Conservation (phyloP, 2,113 vertebrate species). For the Nesogale talazaci region DNA sequence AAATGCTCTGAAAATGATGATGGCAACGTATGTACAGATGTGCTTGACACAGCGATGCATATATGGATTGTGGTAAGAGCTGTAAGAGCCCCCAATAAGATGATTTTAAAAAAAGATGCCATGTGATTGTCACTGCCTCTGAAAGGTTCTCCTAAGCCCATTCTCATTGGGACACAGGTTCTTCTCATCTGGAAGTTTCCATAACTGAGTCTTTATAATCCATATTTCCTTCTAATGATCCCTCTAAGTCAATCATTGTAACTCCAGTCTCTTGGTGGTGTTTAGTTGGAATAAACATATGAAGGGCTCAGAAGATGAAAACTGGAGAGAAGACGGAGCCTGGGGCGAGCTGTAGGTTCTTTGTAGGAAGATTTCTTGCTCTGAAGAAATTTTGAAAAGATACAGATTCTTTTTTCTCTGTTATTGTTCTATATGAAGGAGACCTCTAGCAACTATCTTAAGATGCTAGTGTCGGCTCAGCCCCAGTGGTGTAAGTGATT, state of each 20-base stretch:
- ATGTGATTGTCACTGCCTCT: not conserved
- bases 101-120: not conserved
- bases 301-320: not conserved
- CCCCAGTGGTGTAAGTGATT: too few relatives aligned
- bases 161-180: not conserved
- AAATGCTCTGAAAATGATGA: not conserved
- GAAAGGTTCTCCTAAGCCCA: not conserved
- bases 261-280: not conserved
- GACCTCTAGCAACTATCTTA: not conserved
- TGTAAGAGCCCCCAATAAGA: too few relatives aligned
- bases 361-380: not conserved
- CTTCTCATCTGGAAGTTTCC: not conserved
- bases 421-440: not conserved
- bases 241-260: not conserved
- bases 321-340: not conserved
- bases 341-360: not conserved
- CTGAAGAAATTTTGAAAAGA: not conserved
- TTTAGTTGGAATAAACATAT: conserved; percentile 5
- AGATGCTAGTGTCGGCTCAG: not conserved
- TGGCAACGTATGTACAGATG: too few relatives aligned
- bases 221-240: not conserved
- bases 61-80: too few relatives aligned
- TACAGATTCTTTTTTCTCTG: not conserved
- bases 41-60: too few relatives aligned
- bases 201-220: not conserved